A percentile compares a stretch with the other conserved stretches of the same genome.
Conservation (phyloP, 1,140 invertebrate species). For the Platyscapa corneri region DNA sequence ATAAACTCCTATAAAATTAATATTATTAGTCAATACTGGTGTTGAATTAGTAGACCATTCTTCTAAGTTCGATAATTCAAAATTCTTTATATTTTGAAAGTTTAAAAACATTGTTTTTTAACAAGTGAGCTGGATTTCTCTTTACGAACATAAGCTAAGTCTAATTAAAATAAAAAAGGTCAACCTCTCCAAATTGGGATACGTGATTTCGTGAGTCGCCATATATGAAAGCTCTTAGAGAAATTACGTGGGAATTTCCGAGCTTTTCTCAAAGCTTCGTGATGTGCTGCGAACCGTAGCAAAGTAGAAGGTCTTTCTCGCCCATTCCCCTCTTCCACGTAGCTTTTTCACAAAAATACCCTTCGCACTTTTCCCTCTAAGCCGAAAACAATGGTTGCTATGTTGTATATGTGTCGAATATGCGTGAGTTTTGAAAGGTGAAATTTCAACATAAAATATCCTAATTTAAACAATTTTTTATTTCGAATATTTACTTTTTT, state of each 20-base stretch:
- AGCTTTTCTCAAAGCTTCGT: constrained; percentile 49
- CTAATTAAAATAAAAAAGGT: constrained; percentile 13
- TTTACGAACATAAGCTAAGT: neutral
- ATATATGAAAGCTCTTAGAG: constrained; percentile 51
- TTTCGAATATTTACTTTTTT: neutral
- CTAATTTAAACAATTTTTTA: neutral
- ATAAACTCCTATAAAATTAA: too few relatives aligned
- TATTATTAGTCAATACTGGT: too few relatives aligned
- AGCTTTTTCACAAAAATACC: constrained; percentile 29
- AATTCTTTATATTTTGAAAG: too few relatives aligned
- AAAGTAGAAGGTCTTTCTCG: constrained; percentile 25
- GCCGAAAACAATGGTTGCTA: constrained; percentile 39
- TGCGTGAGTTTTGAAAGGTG: constrained; percentile 37
- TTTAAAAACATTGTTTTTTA: too few relatives aligned
- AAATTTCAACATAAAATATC: constrained; percentile 49
- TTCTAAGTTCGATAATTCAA: too few relatives aligned
- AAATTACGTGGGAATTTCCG: constrained; percentile 51
- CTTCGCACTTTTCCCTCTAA: constrained; percentile 7
- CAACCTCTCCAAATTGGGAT: constrained; percentile 38
- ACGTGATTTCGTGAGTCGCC: constrained; percentile 43
- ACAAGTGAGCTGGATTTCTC: neutral
- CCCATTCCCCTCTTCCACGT: neutral
- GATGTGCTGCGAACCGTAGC: constrained; percentile 24
- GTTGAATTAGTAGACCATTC: too few relatives aligned
- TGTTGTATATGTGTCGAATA: constrained; percentile 3